A percentile compares a stretch with the other conserved stretches of the same genome.
Evolutionary conservation across 1,140 invertebrate species (phyloP).

Genomic region (Hypsibius dujardini): DNA sequence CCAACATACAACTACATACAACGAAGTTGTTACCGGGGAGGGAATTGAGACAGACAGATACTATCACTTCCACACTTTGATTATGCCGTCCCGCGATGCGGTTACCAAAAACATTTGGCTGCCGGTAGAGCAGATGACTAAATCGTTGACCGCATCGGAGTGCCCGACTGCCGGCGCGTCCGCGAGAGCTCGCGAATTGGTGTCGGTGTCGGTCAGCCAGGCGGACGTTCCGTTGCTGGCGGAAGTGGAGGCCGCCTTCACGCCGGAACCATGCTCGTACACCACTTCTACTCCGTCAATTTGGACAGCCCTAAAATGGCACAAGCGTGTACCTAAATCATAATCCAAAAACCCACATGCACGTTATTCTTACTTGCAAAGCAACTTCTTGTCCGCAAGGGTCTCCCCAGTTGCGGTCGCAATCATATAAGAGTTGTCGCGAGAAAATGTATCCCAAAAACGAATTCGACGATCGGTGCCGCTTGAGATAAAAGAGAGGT

Average conservation of each 20-base stretch:
- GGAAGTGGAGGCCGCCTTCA: conserved; percentile 34
- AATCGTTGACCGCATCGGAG: conserved; percentile 60
- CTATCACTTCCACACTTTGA: conserved; percentile 70
- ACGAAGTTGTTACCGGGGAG: too few relatives aligned
- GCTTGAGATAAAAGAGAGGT: conserved; percentile 49
- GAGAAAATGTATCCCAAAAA: conserved; percentile 67
- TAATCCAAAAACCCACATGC: conserved; percentile 19
- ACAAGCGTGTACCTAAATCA: conserved; percentile 18
- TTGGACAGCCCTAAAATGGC: conserved; percentile 43
- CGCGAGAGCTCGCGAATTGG: conserved; percentile 12
- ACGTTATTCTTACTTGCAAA: conserved; percentile 16
- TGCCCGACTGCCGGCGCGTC: conserved; percentile 50
- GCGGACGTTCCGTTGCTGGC: conserved; percentile 37
- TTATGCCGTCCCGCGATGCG: conserved; percentile 63
- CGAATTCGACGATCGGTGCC: conserved; percentile 75
- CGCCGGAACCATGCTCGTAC: conserved; percentile 44
- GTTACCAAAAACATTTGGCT: conserved; percentile 53
- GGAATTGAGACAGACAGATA: neutral
- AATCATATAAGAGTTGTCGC: conserved; percentile 59
- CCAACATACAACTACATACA: too few relatives aligned
- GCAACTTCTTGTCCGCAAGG: conserved; percentile 23
- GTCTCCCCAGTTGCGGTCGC: conserved; percentile 54
- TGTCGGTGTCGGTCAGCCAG: conserved; percentile 27
- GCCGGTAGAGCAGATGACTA: conserved; percentile 54
- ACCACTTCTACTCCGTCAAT: conserved; percentile 64